phyloP scores from a whole-genome alignment of 2,888 invertebrate species.

The Rhamphomyia laevipes region DNA sequence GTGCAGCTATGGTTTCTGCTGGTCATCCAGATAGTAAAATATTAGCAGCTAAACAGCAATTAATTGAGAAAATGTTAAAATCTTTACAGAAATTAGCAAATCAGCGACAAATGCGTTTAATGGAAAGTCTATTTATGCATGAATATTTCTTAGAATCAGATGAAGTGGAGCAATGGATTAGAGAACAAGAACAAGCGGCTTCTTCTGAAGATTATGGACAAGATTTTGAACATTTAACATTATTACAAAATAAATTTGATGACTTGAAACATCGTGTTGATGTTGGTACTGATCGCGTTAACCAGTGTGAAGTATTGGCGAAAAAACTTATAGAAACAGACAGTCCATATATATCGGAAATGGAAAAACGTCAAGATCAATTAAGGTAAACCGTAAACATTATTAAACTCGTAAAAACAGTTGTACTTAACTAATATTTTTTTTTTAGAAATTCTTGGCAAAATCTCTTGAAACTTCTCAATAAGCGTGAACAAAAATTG shows the following conservation, averaged over 20 bases:
- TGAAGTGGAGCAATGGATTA: slow-evolving; percentile 85
- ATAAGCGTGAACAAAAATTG: slow-evolving; percentile 73
- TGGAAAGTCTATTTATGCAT: slow-evolving; percentile 83
- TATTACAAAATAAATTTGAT: slow-evolving; percentile 80
- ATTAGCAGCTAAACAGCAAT: slow-evolving; percentile 62
- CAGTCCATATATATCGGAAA: slow-evolving; percentile 73
- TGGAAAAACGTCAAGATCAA: slow-evolving; percentile 75
- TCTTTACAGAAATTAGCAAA: slow-evolving; percentile 70
- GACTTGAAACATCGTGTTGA: slow-evolving; percentile 86
- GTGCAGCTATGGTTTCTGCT: slow-evolving; percentile 64
- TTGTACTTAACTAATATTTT: not conserved
- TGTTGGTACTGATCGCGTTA: slow-evolving; percentile 79
- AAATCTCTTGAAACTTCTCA: slow-evolving; percentile 72
- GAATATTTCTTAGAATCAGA: slow-evolving; percentile 84
- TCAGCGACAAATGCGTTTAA: slow-evolving; percentile 69
- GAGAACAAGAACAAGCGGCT: slow-evolving; percentile 78
- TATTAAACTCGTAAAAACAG: too few relatives aligned
- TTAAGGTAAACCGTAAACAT: slow-evolving; percentile 61
- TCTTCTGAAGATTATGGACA: slow-evolving; percentile 89
- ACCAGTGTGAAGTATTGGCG: slow-evolving; percentile 80
- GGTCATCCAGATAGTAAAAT: slow-evolving; percentile 76
- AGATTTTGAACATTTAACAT: slow-evolving; percentile 81
- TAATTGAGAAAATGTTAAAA: slow-evolving; percentile 65
- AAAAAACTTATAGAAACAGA: slow-evolving; percentile 77
- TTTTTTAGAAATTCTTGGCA: slow-evolving; percentile 67